Evolutionary conservation across 2,113 vertebrate species (phyloP).

Genomic region (Halichoeres trimaculatus): DNA sequence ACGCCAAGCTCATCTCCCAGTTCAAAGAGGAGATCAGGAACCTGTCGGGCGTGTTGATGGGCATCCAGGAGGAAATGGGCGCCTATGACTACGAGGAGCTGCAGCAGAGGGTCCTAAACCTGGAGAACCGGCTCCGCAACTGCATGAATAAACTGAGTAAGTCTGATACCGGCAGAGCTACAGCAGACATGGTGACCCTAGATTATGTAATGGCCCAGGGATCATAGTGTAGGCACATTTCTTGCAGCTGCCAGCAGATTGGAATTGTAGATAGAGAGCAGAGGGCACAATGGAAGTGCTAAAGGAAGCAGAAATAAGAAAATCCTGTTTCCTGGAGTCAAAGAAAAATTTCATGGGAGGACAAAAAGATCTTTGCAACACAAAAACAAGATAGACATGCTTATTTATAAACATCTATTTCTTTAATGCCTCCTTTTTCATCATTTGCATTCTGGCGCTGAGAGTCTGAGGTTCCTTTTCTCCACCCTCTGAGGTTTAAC

Average conservation of each 20-base stretch:
- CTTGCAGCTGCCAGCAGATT: slow-evolving; percentile 24
- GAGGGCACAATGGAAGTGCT: neutral
- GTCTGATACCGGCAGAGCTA: slow-evolving; percentile 57
- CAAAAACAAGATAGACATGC: neutral
- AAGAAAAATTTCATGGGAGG: neutral
- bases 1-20: slow-evolving; percentile 93
- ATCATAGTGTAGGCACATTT: slow-evolving; percentile 18
- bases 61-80: slow-evolving; percentile 97
- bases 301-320: slow-evolving; percentile 15
- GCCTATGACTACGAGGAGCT: slow-evolving; percentile 97
- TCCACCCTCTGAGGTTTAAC: slow-evolving; percentile 15
- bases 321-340: neutral
- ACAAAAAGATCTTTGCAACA: neutral
- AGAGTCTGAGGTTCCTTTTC: slow-evolving; percentile 12
- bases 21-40: slow-evolving; percentile 99
- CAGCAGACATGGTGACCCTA: neutral
- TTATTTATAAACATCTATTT: neutral
- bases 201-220: slow-evolving; percentile 11
- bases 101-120: slow-evolving; percentile 91
- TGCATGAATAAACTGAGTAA: slow-evolving; percentile 99
- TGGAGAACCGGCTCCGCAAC: slow-evolving; percentile 92
- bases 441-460: neutral
- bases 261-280: slow-evolving; percentile 20
- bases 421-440: neutral
- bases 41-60: slow-evolving; percentile 90